These are phyloP conservation scores for Urechis unicinctus DNA, from an alignment of 2,888 invertebrate species.

Conservation along the genomic window DNA sequence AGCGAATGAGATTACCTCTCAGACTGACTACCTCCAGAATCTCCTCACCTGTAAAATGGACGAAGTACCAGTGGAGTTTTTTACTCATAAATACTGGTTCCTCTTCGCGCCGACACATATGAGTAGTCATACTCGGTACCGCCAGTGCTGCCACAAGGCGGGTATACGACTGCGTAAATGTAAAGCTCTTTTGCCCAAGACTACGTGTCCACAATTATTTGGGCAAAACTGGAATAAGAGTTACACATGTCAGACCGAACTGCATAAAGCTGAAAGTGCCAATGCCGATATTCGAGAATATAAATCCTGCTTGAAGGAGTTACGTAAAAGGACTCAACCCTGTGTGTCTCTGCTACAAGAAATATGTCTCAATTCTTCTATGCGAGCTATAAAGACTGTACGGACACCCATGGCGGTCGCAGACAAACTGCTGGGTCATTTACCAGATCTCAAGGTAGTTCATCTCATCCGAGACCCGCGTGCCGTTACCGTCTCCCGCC, in stretches of 20 bases:
- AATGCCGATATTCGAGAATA: not conserved
- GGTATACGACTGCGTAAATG: not conserved
- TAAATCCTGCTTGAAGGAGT: not conserved
- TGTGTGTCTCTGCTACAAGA: not conserved
- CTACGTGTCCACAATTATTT: not conserved
- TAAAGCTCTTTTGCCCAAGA: not conserved
- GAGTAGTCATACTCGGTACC: not conserved
- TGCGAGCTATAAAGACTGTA: not conserved
- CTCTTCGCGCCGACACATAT: conserved; percentile 3
- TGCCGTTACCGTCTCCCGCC: not conserved
- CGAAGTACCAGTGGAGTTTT: conserved; percentile 9
- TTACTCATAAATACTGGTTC: conserved; percentile 11
- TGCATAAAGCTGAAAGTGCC: not conserved
- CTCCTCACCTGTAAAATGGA: conserved; percentile 7
- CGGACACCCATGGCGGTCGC: not conserved
- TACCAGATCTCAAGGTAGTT: not conserved
- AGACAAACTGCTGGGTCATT: not conserved
- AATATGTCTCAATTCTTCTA: not conserved
- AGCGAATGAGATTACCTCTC: not conserved
- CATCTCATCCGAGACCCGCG: not conserved
- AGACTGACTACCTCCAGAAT: not conserved
- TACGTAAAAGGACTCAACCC: not conserved
- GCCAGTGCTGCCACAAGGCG: not conserved
- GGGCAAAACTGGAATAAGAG: not conserved
- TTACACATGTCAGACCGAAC: not conserved